Percentiles rank a stretch among this genome's conserved stretches.
phyloP scores from a whole-genome alignment of 2,888 invertebrate genomes.

The Aelia acuminata region DNA sequence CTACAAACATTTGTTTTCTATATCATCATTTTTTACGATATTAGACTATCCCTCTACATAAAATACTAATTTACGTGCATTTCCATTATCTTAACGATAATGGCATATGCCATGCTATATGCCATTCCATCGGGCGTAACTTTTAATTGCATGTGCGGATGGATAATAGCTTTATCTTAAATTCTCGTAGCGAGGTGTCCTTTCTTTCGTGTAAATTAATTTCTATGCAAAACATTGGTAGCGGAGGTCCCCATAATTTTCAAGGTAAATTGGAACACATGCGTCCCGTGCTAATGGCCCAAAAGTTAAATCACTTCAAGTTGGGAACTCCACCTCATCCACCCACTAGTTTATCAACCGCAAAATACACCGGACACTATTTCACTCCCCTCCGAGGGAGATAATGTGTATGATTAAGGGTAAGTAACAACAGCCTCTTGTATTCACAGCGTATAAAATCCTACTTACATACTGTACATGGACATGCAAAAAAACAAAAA shows the following conservation, averaged over 20 bases:
- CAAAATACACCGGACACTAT: neutral
- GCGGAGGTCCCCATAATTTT: neutral
- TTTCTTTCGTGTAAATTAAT: conserved; percentile 29
- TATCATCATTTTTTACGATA: too few relatives aligned
- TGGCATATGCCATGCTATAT: too few relatives aligned
- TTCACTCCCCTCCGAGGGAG: neutral
- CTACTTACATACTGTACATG: too few relatives aligned
- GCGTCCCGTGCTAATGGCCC: neutral
- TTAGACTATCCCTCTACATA: too few relatives aligned
- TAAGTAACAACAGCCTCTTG: neutral
- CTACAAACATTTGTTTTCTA: too few relatives aligned
- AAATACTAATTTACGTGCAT: too few relatives aligned
- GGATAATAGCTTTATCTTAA: neutral
- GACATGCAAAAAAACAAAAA: too few relatives aligned
- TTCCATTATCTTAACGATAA: too few relatives aligned
- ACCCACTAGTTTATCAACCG: neutral
- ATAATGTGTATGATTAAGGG: neutral
- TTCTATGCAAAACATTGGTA: conserved; percentile 17
- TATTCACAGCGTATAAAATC: neutral
- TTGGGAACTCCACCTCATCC: conserved; percentile 13
- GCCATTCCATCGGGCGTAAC: too few relatives aligned
- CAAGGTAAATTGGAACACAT: conserved; percentile 18
- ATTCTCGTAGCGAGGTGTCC: neutral
- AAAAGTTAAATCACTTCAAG: conserved; percentile 8
- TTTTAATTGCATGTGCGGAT: neutral